Percentiles rank a stretch among this genome's conserved stretches.
phyloP scores from a whole-genome alignment of 2,797 vertebrate species.

The Ciconia nigra region DNA sequence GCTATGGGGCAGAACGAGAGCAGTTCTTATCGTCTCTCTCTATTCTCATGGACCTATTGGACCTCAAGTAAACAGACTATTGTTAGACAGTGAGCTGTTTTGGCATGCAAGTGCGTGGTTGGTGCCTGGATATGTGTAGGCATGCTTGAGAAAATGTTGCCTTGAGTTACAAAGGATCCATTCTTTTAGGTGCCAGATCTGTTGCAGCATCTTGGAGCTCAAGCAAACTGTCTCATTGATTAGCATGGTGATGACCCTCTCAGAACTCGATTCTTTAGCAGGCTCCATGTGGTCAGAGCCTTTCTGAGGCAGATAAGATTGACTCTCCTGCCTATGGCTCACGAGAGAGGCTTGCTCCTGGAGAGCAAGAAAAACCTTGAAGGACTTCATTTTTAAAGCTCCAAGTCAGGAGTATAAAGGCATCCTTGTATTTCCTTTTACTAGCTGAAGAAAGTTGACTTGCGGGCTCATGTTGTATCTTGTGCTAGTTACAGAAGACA shows the following conservation, averaged over 20 bases:
- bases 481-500: not conserved
- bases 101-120: not conserved
- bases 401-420: not conserved
- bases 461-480: not conserved
- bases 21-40: not conserved
- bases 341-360: not conserved
- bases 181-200: not conserved
- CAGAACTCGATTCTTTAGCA: not conserved
- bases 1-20: not conserved
- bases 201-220: not conserved
- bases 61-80: not conserved
- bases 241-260: not conserved
- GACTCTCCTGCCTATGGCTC: not conserved
- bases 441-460: not conserved
- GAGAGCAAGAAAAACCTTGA: not conserved
- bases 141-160: not conserved
- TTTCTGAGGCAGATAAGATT: not conserved
- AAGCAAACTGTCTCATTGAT: not conserved
- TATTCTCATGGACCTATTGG: not conserved
- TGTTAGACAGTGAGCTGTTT: not conserved
- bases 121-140: not conserved
- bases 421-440: not conserved
- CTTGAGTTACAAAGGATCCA: not conserved
- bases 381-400: not conserved
- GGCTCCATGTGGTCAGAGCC: not conserved